These are phyloP conservation scores for Sula dactylatra DNA, from an alignment of 2,113 vertebrate species.

Conservation along the genomic window DNA sequence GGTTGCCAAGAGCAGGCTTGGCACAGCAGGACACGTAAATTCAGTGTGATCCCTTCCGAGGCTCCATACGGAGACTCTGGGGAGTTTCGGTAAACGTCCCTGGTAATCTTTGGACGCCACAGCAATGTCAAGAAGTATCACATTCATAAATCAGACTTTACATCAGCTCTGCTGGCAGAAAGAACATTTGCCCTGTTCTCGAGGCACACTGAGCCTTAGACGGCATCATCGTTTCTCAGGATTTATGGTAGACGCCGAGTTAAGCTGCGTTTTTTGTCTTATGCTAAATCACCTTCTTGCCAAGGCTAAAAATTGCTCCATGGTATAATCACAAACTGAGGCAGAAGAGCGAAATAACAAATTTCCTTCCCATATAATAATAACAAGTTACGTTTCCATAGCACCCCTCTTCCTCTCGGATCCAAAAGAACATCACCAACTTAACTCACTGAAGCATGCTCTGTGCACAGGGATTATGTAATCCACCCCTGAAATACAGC, in stretches of 20 bases:
- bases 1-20: background rate
- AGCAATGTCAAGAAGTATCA: background rate
- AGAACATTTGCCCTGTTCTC: background rate
- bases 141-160: background rate
- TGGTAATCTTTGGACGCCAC: background rate
- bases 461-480: background rate
- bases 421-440: background rate
- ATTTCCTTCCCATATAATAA: slow-evolving; percentile 26
- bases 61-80: background rate
- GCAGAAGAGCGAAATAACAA: slow-evolving; percentile 2
- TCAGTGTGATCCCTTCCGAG: background rate
- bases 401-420: background rate
- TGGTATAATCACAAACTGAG: slow-evolving; percentile 20
- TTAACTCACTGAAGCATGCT: background rate
- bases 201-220: background rate
- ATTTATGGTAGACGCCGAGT: background rate
- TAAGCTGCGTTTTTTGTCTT: background rate
- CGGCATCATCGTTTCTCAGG: background rate
- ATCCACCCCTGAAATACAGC: background rate
- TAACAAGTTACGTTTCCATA: slow-evolving; percentile 54
- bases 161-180: background rate
- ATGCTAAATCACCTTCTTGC: slow-evolving; percentile 10
- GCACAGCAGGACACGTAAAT: background rate
- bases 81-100: background rate
- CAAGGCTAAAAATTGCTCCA: slow-evolving; percentile 59